Conservation (phyloP, 2,113 vertebrate species). For the Edolisoma coerulescens region DNA sequence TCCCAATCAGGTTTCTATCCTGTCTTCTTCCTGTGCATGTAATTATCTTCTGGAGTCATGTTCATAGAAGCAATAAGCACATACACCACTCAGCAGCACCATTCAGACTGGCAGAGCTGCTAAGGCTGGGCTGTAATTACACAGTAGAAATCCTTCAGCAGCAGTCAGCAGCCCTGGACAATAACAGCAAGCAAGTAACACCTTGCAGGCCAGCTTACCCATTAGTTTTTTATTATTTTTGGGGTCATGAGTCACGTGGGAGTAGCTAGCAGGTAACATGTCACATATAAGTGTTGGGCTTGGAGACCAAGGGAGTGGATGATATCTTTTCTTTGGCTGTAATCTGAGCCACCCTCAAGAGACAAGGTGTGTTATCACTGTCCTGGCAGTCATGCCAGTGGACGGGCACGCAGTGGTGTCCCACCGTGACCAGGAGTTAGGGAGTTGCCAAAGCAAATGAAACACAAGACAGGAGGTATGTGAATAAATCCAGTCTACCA, state of each 20-base stretch:
- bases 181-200: background rate
- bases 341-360: background rate
- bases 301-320: background rate
- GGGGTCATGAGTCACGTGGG: background rate
- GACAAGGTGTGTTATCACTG: background rate
- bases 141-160: background rate
- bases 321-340: background rate
- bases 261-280: background rate
- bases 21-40: background rate
- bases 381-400: accelerated
- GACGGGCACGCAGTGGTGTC: background rate
- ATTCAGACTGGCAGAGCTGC: background rate
- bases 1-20: background rate
- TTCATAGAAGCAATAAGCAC: background rate
- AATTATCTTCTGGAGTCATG: background rate
- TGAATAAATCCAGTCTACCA: background rate
- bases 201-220: background rate
- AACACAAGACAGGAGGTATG: background rate
- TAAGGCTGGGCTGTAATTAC: background rate
- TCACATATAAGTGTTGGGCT: background rate
- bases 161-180: background rate
- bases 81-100: background rate
- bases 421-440: background rate
- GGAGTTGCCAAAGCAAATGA: background rate
- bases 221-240: background rate